phyloP scores from a whole-genome alignment of 2,113 vertebrate species.

The Lycaon pictus region DNA sequence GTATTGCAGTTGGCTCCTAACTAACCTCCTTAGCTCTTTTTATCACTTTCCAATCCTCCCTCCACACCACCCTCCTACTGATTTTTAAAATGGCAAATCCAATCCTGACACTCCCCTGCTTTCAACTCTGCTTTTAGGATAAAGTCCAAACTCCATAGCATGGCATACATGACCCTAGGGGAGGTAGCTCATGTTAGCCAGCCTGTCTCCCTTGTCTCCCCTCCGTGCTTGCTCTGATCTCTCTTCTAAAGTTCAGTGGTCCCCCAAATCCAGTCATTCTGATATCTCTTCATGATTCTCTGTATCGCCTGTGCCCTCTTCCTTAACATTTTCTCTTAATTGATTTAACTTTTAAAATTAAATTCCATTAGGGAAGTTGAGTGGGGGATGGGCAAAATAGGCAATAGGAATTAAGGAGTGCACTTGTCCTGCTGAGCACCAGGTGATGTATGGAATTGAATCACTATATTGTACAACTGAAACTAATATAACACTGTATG shows the following conservation, averaged over 20 bases:
- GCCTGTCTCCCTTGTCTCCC: no score
- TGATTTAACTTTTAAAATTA: slow-evolving; percentile 7
- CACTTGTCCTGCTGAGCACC: background rate
- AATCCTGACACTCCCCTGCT: background rate
- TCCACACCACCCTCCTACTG: background rate
- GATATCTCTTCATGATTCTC: background rate
- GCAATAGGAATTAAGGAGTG: background rate
- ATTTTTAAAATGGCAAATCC: background rate
- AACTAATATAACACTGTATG: background rate
- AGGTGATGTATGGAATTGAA: background rate
- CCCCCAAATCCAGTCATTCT: background rate
- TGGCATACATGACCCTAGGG: background rate
- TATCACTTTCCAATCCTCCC: background rate
- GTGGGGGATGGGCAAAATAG: background rate
- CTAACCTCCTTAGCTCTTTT: background rate
- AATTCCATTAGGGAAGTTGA: background rate
- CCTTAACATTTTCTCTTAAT: slow-evolving; percentile 13
- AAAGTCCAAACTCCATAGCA: background rate
- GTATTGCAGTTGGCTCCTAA: background rate
- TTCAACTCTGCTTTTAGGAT: background rate
- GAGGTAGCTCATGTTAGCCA: background rate
- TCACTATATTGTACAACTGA: background rate
- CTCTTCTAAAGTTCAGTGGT: background rate
- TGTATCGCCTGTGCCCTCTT: background rate
- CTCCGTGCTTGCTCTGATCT: background rate